phyloP scores from a whole-genome alignment of 2,888 invertebrate species.

The Lapara coniferarum region DNA sequence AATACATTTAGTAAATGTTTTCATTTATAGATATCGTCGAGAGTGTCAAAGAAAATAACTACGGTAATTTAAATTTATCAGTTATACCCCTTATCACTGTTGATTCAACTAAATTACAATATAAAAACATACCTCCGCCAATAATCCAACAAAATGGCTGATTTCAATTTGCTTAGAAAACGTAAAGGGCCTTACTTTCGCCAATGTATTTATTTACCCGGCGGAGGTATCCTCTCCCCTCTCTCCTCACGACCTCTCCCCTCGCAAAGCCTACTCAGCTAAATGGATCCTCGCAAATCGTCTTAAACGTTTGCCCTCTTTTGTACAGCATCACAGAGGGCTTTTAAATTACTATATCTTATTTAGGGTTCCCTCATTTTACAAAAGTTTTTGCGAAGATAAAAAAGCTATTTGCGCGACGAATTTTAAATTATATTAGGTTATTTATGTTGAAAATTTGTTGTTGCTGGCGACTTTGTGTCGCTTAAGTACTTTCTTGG shows the following conservation, averaged over 20 bases:
- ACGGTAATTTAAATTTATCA: neutral
- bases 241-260: neutral
- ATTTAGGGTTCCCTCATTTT: conserved; percentile 25
- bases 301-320: conserved; percentile 34
- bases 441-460: too few species aligned
- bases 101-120: neutral
- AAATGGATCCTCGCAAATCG: conserved; percentile 36
- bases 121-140: neutral
- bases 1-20: too few species aligned
- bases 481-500: too few species aligned
- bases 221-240: conserved; percentile 25
- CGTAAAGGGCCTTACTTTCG: conserved; percentile 34
- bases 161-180: conserved; percentile 40
- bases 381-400: neutral
- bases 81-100: neutral
- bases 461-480: too few species aligned
- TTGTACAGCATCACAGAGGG: conserved; percentile 35
- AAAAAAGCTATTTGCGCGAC: neutral
- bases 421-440: neutral
- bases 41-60: too few species aligned
- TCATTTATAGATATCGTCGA: too few species aligned
- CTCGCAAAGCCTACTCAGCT: conserved; percentile 31
- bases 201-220: conserved; percentile 30
- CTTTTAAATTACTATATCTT: conserved; percentile 43
- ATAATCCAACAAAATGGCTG: conserved; percentile 25